These are phyloP conservation scores for Chloropsis cyanopogon DNA, from an alignment of 2,113 vertebrate genomes.

Conservation along the genomic window DNA sequence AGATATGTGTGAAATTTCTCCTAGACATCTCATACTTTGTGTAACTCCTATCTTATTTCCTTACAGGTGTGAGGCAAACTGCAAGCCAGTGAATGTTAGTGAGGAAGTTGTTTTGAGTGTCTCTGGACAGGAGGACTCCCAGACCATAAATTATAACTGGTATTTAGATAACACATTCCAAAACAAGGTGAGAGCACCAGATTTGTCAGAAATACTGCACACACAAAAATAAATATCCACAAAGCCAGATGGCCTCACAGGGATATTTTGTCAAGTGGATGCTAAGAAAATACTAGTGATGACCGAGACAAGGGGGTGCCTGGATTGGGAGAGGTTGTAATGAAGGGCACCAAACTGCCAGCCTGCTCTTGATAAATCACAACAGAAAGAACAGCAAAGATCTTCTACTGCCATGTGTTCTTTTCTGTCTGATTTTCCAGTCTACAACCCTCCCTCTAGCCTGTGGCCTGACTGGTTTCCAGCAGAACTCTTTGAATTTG, in stretches of 20 bases:
- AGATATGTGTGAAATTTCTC: background rate
- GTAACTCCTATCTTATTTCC: background rate
- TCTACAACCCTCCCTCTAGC: constrained; percentile 2
- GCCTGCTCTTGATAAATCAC: background rate
- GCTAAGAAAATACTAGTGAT: background rate
- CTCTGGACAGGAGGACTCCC: background rate
- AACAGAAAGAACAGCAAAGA: background rate
- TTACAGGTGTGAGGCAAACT: constrained; percentile 75
- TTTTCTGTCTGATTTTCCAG: constrained; percentile 51
- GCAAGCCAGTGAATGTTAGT: constrained; percentile 40
- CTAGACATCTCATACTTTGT: background rate
- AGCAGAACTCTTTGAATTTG: constrained; percentile 41
- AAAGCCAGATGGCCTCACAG: background rate
- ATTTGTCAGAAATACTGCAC: background rate
- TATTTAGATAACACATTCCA: constrained; percentile 63
- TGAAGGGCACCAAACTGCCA: background rate
- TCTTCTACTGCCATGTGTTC: background rate
- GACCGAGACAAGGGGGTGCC: accelerated
- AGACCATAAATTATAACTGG: constrained; percentile 57
- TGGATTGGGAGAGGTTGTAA: background rate
- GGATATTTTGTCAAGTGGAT: background rate
- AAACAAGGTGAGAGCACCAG: constrained; percentile 64
- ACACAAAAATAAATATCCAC: background rate
- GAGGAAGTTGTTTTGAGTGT: constrained; percentile 52
- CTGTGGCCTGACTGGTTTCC: constrained; percentile 66